These are phyloP conservation scores for Muscina levida DNA, from an alignment of 2,888 invertebrate species.

Conservation along the genomic window DNA sequence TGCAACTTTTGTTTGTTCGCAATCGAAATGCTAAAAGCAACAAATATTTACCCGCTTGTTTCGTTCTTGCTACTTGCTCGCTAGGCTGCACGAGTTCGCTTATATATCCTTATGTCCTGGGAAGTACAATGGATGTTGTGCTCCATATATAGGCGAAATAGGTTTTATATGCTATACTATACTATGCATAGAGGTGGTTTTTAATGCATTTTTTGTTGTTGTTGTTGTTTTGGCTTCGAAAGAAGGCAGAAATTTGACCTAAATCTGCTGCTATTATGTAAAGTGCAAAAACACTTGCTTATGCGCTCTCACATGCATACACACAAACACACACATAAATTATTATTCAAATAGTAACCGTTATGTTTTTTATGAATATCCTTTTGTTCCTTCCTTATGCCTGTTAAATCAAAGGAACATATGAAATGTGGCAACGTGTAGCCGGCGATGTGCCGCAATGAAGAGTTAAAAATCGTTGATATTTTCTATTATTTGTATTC, in stretches of 20 bases:
- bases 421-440: conserved; percentile 23
- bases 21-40: conserved; percentile 67
- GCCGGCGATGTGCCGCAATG: not conserved
- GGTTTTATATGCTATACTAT: conserved; percentile 1
- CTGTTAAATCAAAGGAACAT: not conserved
- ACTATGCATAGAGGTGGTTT: not conserved
- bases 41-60: conserved; percentile 65
- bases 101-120: not conserved
- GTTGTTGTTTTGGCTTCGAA: not conserved
- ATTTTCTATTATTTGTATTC: not conserved
- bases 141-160: not conserved
- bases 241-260: conserved; percentile 64
- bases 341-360: conserved; percentile 40
- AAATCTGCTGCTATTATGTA: conserved; percentile 66
- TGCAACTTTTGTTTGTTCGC: conserved; percentile 63
- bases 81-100: too few species aligned
- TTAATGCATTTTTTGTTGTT: conserved; percentile 21
- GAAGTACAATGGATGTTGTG: conserved; percentile 16
- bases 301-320: conserved; percentile 4
- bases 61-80: not conserved
- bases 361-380: conserved; percentile 27
- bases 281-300: conserved; percentile 41
- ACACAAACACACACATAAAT: not conserved
- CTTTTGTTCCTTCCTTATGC: not conserved
- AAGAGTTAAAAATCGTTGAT: not conserved